Base-by-base conservation (phyloP, 2,113 vertebrate species). In the Triplophysa tibetana region DNA sequence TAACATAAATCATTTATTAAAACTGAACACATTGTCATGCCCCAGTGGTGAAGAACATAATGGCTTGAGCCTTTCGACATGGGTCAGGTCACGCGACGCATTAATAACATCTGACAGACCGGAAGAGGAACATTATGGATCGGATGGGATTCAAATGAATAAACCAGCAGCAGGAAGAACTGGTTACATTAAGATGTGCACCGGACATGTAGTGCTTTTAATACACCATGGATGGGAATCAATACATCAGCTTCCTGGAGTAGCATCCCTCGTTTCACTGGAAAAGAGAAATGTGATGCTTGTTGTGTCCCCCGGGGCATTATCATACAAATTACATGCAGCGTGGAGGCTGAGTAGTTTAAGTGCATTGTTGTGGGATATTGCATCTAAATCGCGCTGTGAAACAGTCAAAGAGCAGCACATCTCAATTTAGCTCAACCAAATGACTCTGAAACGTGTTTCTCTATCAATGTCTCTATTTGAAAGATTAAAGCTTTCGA, bases 151-250 rank as follows among this genome's bases (percentile, higher is more conserved):
- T 16, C 60, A 61, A 65, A 86, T 85, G 60, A 83, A 84, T 85
- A 70, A 80, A 82, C 38, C 78, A 84, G 65, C 62, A 58, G 61
- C 81, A 69, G 81, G 81, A 87, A 75, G 78, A 50, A 17, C 64
- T 70, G 60, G 64, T 72, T 83, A 79, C 77, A 84, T 83, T 78
- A 82, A 61, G 74, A 79, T 67, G 79, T 77, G 58, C 56, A 41
- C n/a, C 61, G 82, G 82, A 81, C 75, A 74, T 26, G 12, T 52
- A n/a, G 50, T 12, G 29, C 62, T 78, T 83, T 82, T 85, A 65
- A 85, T 86, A 48, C 58, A 73, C 61, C 48, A 70, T 61, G n/a
- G 72, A 83, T 75, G 26, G 60, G 17, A 81, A 87, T 86, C 82
- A 79, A 79, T 85, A 78, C 21, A n/a, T 16, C 48, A 41, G 41